Evolutionary conservation across 2,888 invertebrate genomes (phyloP), one percentile per base, ranked within the genome.

Genomic region (Brachypalpus laphriformis): DNA sequence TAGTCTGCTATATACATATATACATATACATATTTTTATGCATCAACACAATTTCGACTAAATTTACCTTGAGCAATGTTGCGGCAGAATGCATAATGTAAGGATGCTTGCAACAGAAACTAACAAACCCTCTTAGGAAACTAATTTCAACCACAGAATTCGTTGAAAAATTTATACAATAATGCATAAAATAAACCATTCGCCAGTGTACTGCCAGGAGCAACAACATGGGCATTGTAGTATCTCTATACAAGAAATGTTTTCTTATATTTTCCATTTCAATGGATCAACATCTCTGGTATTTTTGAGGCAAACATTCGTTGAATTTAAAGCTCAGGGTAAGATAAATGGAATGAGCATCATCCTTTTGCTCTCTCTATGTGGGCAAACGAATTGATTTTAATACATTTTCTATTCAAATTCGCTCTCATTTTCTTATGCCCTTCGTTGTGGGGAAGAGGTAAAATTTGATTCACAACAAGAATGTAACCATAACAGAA

Each of bases 91-190:
- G 18, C 51, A 61, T 59, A 61, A 68, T 28, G n/a, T n/a, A 31
- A 61, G 28, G 28, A 20, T 37, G 49, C 65, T 49, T 66, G 65
- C 63, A 63, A 31, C n/a, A n/a, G n/a, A n/a, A 47, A 34, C 14
- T 3, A 3, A 28, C 34, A 42, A 42, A 34, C 18, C 37, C n/a
- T 31, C 1, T 7, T 31, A n/a, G 37, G 25, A 61, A 14, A 59
- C 57, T 18, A 51, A 31, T 74, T 63, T 54, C 8, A 47, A 49
- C 71, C 59, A 51, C 74, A 74, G 11, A 42, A 51, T 37, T 40
- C 40, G 37, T 49, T 59, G 28, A 54, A 45, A 65, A 25, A 75
- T 57, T 57, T 47, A 75, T 65, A 54, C 56, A 66, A 66, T 37
- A 75, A 47, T 57, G 56, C 47, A 40, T 56, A 56, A 37, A 22